phyloP scores from a whole-genome alignment of 92 coral and sea anemone species.

The Parazoanthus darwini region DNA sequence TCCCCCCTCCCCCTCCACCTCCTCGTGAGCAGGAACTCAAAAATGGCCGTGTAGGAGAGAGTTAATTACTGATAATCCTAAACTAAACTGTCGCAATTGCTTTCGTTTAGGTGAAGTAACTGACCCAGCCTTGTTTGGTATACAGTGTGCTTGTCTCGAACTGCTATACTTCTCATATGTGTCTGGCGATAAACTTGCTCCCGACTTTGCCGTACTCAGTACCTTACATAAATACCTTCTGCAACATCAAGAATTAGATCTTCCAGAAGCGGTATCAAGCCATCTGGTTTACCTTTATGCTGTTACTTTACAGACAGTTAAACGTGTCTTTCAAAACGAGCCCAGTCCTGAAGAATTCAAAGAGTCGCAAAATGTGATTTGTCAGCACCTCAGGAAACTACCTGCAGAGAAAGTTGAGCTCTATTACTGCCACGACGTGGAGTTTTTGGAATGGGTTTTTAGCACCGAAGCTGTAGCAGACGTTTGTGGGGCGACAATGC shows the following conservation, averaged over 20 bases:
- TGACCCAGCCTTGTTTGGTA: slow-evolving; percentile 69
- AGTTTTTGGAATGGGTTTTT: slow-evolving; percentile 75
- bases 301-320: slow-evolving; percentile 38
- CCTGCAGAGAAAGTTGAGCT: slow-evolving; percentile 50
- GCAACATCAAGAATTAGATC: slow-evolving; percentile 57
- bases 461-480: slow-evolving; percentile 49
- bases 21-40: too few relatives aligned
- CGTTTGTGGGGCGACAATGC: slow-evolving; percentile 57
- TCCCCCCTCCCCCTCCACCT: too few relatives aligned
- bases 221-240: slow-evolving; percentile 65
- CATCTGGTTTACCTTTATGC: slow-evolving; percentile 66
- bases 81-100: not conserved
- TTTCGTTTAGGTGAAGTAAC: slow-evolving; percentile 41
- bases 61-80: too few relatives aligned
- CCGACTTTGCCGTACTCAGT: slow-evolving; percentile 54
- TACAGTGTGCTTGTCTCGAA: slow-evolving; percentile 77
- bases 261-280: slow-evolving; percentile 52
- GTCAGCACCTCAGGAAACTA: slow-evolving; percentile 47
- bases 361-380: slow-evolving; percentile 51
- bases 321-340: slow-evolving; percentile 8
- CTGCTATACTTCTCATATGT: slow-evolving; percentile 65
- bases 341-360: slow-evolving; percentile 43
- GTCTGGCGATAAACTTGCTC: slow-evolving; percentile 63
- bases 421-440: slow-evolving; percentile 51
- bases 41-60: too few relatives aligned